phyloP scores from a whole-genome alignment of 2,113 vertebrate species.

The Phylloscopus whistleri region DNA sequence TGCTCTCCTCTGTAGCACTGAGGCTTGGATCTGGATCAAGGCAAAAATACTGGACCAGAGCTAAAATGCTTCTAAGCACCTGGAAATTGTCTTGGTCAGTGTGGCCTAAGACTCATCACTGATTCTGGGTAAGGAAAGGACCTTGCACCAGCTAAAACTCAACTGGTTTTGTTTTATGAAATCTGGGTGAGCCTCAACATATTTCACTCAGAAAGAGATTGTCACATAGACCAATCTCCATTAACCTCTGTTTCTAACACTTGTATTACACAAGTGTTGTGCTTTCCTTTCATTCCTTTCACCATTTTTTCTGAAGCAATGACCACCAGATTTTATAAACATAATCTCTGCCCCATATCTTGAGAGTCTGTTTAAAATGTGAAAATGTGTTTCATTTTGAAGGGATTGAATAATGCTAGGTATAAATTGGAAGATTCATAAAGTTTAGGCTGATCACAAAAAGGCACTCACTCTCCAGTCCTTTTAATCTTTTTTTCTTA shows the following conservation, averaged over 20 bases:
- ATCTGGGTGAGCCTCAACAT: neutral
- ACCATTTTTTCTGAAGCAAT: neutral
- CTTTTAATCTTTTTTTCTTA: neutral
- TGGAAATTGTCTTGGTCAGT: neutral
- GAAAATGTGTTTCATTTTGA: neutral
- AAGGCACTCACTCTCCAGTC: neutral
- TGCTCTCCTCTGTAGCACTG: neutral
- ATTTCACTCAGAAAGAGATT: neutral
- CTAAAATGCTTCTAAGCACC: neutral
- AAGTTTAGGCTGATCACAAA: constrained; percentile 6
- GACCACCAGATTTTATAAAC: neutral
- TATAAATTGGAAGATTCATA: neutral
- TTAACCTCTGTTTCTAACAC: neutral
- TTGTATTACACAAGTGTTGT: neutral
- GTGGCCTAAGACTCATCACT: neutral
- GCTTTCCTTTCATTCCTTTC: neutral
- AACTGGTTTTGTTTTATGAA: neutral
- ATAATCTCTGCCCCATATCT: neutral
- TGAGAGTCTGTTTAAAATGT: neutral
- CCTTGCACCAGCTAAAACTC: neutral
- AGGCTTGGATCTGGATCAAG: neutral
- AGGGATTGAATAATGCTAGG: neutral
- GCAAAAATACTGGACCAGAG: neutral
- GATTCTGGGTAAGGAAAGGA: neutral
- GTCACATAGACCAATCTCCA: neutral